Base-by-base conservation (phyloP, 2,797 vertebrate genomes). In the Cheirogaleus major region DNA sequence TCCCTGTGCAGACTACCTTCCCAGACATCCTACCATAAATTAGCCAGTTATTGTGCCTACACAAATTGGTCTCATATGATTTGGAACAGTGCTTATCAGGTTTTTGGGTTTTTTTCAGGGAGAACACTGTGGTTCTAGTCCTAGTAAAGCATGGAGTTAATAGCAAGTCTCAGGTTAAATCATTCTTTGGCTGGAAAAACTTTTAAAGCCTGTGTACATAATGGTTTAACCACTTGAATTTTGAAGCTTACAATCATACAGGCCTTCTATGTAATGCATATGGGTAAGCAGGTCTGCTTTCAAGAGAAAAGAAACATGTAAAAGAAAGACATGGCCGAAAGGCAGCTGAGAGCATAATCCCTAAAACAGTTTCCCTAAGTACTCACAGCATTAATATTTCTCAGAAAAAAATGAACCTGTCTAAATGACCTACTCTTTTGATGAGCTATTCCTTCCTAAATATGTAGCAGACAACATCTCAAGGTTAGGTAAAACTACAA, bases 391-490 rank as follows among this genome's bases (percentile, higher is more conserved):
- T 45, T 89, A 61, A 55, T 75, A 35, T 65, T 89, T 94, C 75
- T 95, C 80, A 86, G 45, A 78, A 67, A 78, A 86, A 78, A 97
- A 73, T 57, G 32, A 12, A 81, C 38, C n/a, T 94, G 96, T 92
- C 73, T 89, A 85, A 97, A 76, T 23, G 59, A 59, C 15, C 22
- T 35, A 65, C 20, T 76, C 30, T 93, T 89, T 81, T 81, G 78
- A 86, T 78, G 73, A 85, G 45, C 14, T 59, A 80, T 43, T 92
- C 65, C 57, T 69, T 72, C 35, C 65, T 94, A 65, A 92, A 95
- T 72, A 48, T 55, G 48, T 4, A 95, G 65, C 8, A 85, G 52
- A 73, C 9, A 85, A 41, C 12, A 50, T 61, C n/a, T 85, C 45
- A 72, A 89, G 38, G 30, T 70, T 65, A 88, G 76, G 35, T 45